phyloP scores from a whole-genome alignment of 1,140 invertebrate genomes.

The Hycleus cichorii region DNA sequence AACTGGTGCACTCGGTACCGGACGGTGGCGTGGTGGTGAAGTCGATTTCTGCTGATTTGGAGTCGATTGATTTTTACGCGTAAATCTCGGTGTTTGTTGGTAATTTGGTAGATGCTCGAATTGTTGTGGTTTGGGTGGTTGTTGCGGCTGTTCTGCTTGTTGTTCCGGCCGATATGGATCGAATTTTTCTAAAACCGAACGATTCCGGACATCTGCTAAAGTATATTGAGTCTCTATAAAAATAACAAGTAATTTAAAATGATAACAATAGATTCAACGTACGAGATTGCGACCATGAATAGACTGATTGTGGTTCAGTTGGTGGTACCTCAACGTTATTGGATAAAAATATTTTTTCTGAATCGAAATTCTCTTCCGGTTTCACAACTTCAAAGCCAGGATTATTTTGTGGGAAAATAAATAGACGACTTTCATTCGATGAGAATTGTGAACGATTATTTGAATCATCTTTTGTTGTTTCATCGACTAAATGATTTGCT shows the following conservation, averaged over 20 bases:
- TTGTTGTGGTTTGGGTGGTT: not conserved
- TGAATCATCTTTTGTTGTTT: no score
- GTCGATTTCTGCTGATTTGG: not conserved
- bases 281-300: not conserved
- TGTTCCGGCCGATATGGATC: not conserved
- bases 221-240: not conserved
- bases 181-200: not conserved
- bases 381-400: conserved; percentile 34
- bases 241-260: not conserved
- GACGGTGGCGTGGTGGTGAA: not conserved
- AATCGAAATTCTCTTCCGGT: not conserved
- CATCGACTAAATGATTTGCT: not conserved
- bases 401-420: conserved; percentile 33
- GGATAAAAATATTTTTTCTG: not conserved
- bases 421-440: conserved; percentile 19
- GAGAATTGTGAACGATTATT: no score
- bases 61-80: not conserved
- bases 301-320: not conserved
- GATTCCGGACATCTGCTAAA: not conserved
- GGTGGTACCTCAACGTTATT: not conserved
- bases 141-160: not conserved
- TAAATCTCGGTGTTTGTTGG: conserved; percentile 18
- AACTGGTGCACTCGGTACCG: not conserved
- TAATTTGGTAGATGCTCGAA: conserved; percentile 23
- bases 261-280: not conserved